Conservation (phyloP, 1,140 invertebrate species). For the Habropoda laboriosa region DNA sequence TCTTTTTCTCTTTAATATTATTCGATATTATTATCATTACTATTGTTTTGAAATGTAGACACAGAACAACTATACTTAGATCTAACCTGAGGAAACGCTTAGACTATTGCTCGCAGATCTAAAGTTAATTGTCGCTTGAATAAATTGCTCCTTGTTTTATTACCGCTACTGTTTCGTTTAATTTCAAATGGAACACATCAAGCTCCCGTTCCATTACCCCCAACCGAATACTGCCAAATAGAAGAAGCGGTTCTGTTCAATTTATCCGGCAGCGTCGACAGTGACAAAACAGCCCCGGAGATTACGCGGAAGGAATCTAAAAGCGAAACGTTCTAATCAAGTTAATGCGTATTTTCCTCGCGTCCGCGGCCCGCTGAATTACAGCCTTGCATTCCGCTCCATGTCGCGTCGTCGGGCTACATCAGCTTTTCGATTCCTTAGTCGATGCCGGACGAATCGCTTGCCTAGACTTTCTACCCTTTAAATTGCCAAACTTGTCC, state of each 20-base stretch:
- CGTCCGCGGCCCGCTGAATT: background rate
- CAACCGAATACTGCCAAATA: no score
- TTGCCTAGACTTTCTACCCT: background rate
- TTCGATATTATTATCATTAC: no score
- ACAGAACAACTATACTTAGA: no score
- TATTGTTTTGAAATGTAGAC: no score
- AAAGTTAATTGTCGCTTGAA: no score
- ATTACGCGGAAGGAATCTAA: conserved; percentile 14
- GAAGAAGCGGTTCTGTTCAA: background rate
- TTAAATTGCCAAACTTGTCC: background rate
- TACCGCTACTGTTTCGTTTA: background rate
- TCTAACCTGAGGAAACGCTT: no score
- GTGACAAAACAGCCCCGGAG: background rate
- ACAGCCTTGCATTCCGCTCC: background rate
- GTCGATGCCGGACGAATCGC: background rate
- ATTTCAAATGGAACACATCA: background rate
- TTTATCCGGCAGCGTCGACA: background rate
- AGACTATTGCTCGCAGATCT: no score
- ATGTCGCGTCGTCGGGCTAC: background rate
- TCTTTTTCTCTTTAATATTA: no score
- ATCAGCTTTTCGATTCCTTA: background rate
- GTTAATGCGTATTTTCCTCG: conserved; percentile 38
- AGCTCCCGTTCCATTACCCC: no score
- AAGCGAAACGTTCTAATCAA: conserved; percentile 29
- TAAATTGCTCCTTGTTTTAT: no score